A percentile compares a stretch with the other conserved stretches of the same genome.
Evolutionary conservation across 2,113 vertebrate genomes (phyloP).

Genomic region (Indicator indicator): DNA sequence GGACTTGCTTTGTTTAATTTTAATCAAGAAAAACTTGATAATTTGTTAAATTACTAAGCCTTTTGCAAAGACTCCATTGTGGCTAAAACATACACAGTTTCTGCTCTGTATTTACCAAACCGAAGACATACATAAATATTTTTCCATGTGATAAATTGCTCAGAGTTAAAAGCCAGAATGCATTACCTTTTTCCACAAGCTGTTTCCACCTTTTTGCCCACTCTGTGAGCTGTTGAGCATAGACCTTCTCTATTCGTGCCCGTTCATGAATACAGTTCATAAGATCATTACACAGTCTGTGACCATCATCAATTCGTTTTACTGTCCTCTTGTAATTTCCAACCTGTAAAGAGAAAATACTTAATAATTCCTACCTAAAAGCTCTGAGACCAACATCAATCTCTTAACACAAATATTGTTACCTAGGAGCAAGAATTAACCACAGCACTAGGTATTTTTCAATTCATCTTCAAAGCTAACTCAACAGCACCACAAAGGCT

Average conservation of each 20-base stretch:
- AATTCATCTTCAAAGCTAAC: background rate
- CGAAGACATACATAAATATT: background rate
- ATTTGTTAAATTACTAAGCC: background rate
- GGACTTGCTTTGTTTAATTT: background rate
- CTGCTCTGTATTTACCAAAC: constrained; percentile 12
- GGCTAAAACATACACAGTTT: background rate
- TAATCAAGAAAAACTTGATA: background rate
- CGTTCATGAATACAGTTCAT: constrained; percentile 97
- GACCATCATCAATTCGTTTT: constrained; percentile 92
- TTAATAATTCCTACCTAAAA: background rate
- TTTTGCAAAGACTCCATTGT: background rate
- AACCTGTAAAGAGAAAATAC: constrained; percentile 74
- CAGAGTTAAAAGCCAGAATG: background rate
- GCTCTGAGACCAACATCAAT: background rate
- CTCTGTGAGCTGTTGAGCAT: constrained; percentile 94
- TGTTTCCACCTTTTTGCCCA: constrained; percentile 97
- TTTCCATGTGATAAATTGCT: background rate
- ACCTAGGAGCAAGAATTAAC: background rate
- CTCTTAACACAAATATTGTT: background rate
- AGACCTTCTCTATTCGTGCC: constrained; percentile 92
- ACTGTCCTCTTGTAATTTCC: constrained; percentile 97
- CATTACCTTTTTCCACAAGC: constrained; percentile 92
- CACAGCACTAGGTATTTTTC: background rate
- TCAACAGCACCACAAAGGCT: background rate
- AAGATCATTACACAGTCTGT: constrained; percentile 91